Conservation (phyloP, 2,113 vertebrate species). For the Piaya cayana region DNA sequence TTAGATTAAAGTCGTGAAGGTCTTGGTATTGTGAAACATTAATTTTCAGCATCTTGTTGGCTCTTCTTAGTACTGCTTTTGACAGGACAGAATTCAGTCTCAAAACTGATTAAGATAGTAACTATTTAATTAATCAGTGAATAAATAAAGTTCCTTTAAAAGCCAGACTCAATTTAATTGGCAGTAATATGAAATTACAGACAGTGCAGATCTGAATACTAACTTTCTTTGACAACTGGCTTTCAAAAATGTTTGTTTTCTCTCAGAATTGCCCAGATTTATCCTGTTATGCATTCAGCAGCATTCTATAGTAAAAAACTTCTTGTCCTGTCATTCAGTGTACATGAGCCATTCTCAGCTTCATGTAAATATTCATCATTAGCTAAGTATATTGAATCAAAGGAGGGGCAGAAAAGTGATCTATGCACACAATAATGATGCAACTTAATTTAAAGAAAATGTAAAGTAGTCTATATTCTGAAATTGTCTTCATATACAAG, state of each 20-base stretch:
- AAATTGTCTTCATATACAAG: not conserved
- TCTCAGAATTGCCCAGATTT: not conserved
- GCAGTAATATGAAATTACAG: not conserved
- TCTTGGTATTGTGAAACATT: not conserved
- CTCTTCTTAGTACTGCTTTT: not conserved
- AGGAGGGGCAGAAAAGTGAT: not conserved
- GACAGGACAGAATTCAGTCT: not conserved
- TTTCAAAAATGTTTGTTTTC: not conserved
- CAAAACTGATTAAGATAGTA: not conserved
- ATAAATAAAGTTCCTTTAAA: not conserved
- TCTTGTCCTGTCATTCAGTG: not conserved
- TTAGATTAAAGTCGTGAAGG: not conserved
- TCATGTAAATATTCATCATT: not conserved
- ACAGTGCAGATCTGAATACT: not conserved
- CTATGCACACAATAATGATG: not conserved
- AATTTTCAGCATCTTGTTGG: not conserved
- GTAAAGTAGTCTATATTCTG: not conserved
- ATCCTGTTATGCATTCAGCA: not conserved
- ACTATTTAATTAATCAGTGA: not conserved
- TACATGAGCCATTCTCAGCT: accelerated
- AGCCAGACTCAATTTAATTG: not conserved
- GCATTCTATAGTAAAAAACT: not conserved
- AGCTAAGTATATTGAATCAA: not conserved
- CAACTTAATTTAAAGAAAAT: not conserved
- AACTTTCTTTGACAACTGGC: not conserved